Evolutionary conservation across 2,113 vertebrate species (phyloP).

Genomic region (Jacana jacana): DNA sequence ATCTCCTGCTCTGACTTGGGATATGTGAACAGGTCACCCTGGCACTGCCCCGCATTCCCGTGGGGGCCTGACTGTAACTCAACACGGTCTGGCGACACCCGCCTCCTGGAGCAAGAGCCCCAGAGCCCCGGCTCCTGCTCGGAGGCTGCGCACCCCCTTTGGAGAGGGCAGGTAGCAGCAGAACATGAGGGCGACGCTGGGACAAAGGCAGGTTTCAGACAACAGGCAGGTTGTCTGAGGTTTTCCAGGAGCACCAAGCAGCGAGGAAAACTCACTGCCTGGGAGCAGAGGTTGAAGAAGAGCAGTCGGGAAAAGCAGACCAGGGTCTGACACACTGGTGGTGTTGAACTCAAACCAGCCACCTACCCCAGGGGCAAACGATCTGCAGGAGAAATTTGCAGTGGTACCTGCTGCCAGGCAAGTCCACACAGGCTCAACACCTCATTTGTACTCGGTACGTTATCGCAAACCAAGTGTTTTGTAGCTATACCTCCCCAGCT

Average conservation of each 20-base stretch:
- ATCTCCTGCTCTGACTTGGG: neutral
- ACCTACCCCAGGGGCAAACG: neutral
- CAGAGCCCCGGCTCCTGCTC: neutral
- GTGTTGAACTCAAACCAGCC: neutral
- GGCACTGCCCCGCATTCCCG: neutral
- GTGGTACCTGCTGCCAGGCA: neutral
- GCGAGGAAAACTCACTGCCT: neutral
- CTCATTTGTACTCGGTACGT: neutral
- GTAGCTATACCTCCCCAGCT: neutral
- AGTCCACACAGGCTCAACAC: neutral
- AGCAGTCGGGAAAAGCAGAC: neutral
- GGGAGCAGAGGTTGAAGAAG: neutral
- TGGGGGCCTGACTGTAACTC: conserved; percentile 9
- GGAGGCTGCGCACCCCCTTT: neutral
- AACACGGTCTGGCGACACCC: neutral
- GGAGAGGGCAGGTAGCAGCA: neutral
- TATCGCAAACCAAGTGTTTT: neutral
- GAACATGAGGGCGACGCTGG: rapidly evolving
- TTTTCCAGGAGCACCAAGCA: neutral
- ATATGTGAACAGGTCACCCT: neutral
- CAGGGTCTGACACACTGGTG: neutral
- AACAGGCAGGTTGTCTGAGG: neutral
- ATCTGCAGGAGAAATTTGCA: neutral
- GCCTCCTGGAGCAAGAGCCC: neutral
- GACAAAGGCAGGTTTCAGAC: neutral